Base-by-base conservation (phyloP, 1,140 invertebrate genomes). In the Apis laboriosa region DNA sequence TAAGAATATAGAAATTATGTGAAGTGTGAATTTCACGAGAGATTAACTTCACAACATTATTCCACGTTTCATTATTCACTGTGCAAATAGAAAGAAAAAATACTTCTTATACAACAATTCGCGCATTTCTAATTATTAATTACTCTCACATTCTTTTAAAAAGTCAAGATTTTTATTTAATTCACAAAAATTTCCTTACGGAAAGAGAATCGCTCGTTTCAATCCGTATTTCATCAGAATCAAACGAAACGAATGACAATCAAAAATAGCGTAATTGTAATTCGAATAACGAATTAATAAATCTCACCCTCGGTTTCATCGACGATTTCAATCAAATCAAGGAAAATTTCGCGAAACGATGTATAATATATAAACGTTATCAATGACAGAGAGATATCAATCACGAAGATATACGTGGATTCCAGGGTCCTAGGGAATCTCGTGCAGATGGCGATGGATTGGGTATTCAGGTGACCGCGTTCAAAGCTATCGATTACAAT, bases 401-500 rank as follows among this genome's bases (percentile, higher is more conserved):
- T 89, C 76, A 71, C 68, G 73, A 66, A 84, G 67, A 75, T 58
- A 77, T 17, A 53, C 51, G 19, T 34, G 56, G 58, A 78, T 88
- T 80, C 80, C 80, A 66, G 77, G 60, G 76, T 86, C 34, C 60
- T 49, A 64, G 60, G 67, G 67, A 64, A 87, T 80, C 34, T 53
- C 77, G 24, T 60, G 66, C 56, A 24, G 61, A 68, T 43, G 77
- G 60, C 81, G 76, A 73, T 15, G 63, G 75, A 66, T 77, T 53
- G 75, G 56, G 61, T 85, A 82, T 88, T 84, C 83, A 80, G 58
- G 74, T 71, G 74, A 84, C 67, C 74, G 53, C 63, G 70, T 70
- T 87, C 89, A 90, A 85, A 74, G 64, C 58, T 90, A 90, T 90
- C 86, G 88, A 86, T 90, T 90, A 86, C 89, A 84, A 89, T 88